phyloP scores from a whole-genome alignment of 2,888 invertebrate species.

The Augiades crinisus region DNA sequence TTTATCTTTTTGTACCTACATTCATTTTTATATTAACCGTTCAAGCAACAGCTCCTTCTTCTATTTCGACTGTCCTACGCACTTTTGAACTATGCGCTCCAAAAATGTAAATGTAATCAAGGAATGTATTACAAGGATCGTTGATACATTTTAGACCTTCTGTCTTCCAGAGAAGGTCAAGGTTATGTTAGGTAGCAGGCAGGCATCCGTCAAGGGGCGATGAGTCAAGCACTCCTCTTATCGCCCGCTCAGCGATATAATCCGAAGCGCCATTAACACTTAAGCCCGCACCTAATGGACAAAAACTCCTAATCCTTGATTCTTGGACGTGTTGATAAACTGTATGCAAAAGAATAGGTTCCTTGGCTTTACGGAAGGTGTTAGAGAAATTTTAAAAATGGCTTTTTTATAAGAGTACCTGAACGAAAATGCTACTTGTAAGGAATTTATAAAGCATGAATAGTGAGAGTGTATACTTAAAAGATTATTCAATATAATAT shows the following conservation, averaged over 20 bases:
- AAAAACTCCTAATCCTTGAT: conserved; percentile 73
- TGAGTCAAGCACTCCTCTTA: conserved; percentile 67
- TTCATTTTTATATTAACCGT: no score
- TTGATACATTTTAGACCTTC: conserved; percentile 37
- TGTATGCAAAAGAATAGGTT: conserved; percentile 28
- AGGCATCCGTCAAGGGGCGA: conserved; percentile 56
- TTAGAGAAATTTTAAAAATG: background rate
- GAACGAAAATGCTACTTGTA: no score
- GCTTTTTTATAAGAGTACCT: no score
- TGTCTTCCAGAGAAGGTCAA: conserved; percentile 41
- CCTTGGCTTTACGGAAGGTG: background rate
- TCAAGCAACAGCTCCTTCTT: background rate
- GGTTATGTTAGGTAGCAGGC: conserved; percentile 60
- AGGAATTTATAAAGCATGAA: no score
- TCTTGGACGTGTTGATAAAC: conserved; percentile 54
- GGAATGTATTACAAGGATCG: background rate
- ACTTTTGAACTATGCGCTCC: conserved; percentile 5
- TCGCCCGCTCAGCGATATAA: conserved; percentile 57
- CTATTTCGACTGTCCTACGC: background rate
- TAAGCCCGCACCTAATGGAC: conserved; percentile 72
- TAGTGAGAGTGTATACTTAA: no score
- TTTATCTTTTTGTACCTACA: no score
- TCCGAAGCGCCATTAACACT: conserved; percentile 76
- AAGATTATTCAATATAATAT: no score
- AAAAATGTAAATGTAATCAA: conserved; percentile 6